These are phyloP conservation scores for Drosophila pectinifera DNA, from an alignment of 1,140 invertebrate species.

Conservation along the genomic window DNA sequence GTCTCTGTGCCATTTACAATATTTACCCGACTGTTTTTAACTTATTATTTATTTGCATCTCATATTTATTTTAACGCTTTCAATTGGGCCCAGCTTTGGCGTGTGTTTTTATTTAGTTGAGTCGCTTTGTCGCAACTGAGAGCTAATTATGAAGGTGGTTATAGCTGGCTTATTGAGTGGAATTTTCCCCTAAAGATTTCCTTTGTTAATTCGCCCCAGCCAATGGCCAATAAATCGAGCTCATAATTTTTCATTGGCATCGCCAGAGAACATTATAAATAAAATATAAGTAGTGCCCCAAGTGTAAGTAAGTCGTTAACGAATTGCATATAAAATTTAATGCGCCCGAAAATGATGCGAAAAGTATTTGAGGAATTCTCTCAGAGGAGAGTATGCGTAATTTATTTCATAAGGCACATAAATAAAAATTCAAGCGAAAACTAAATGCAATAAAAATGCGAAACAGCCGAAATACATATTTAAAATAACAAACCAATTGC, in stretches of 20 bases:
- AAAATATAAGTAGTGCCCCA: conserved; percentile 68
- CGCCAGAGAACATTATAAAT: conserved; percentile 71
- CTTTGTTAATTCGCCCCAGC: conserved; percentile 57
- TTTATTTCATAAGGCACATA: conserved; percentile 78
- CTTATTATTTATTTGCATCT: conserved; percentile 71
- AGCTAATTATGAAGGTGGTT: conserved; percentile 14
- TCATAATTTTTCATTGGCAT: conserved; percentile 74
- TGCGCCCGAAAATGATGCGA: conserved; percentile 78
- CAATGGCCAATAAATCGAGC: conserved; percentile 71
- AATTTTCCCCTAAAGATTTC: conserved; percentile 42
- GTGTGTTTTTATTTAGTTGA: conserved; percentile 71
- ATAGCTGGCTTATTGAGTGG: conserved; percentile 7
- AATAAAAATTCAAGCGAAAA: conserved; percentile 69
- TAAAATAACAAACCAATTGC: conserved; percentile 73
- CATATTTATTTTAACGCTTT: conserved; percentile 69
- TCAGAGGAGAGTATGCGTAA: conserved; percentile 64
- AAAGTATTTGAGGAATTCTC: conserved; percentile 72
- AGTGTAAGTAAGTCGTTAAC: conserved; percentile 70
- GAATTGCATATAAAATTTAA: conserved; percentile 77
- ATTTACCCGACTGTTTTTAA: conserved; percentile 54
- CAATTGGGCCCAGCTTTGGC: conserved; percentile 42
- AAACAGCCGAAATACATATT: conserved; percentile 52
- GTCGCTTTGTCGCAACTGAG: conserved; percentile 33
- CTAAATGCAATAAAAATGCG: conserved; percentile 79
- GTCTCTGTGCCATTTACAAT: conserved; percentile 60